Evolutionary conservation across 2,113 vertebrate species (phyloP), one percentile per base, ranked within the genome.

Genomic region (Psittacus erithacus): DNA sequence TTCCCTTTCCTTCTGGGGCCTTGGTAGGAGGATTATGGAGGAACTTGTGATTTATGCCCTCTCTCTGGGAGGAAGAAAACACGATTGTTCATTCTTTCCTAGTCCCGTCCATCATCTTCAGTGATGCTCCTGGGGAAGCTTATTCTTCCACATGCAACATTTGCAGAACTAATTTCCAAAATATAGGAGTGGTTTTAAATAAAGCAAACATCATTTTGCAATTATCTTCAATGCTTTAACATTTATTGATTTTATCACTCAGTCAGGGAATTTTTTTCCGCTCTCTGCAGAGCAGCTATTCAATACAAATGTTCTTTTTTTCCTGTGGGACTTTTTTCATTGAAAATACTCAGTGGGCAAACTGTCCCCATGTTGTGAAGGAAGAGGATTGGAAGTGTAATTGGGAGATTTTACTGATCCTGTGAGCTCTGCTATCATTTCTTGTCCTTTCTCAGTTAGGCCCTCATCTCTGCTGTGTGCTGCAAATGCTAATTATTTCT

Each of bases 21-120:
- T 93, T 88, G 94, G 94, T 95, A 95, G 29, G 24, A 95, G 35
- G 89, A 88, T 96, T 95, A 85, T 88, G 78, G 57, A 96, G 47
- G 68, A 95, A 78, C 39, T 7, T 88, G 82, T 96, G 96, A 97
- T 96, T 97, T 78, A 85, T 91, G 27, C 79, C 52, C 88, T 96
- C 73, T 70, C 71, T 96, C 83, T 46, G 89, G 82, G 85, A 94
- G 55, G 81, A 92, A 93, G 95, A 95, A 92, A 92, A 95, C 71
- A 31, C 44, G 91, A 96, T 79, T 68, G 38, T 63, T 74, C 86
- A 87, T 67, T 92, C 83, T 91, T 95, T 88, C 81, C 62, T 90
- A 80, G 76, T 93, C 80, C 78, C 25, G 78, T 81, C 81, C 85
- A 78, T 96, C 93, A 86, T 28, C 50, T 41, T 35, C 86, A 70